These are phyloP conservation scores for Chionomys nivalis DNA, from an alignment of 2,113 vertebrate species.

Conservation along the genomic window DNA sequence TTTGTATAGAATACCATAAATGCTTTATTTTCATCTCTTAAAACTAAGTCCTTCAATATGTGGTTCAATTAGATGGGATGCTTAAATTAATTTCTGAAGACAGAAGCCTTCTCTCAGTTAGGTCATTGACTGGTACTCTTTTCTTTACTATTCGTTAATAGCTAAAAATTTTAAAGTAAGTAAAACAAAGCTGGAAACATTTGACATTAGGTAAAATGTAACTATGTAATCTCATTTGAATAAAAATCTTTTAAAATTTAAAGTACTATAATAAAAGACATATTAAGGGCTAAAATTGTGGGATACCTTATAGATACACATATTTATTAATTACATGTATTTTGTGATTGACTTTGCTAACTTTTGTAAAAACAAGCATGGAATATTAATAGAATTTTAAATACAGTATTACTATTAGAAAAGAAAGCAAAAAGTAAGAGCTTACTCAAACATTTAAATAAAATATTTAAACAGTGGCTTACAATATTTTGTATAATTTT, in stretches of 20 bases:
- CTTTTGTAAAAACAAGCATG: constrained; percentile 2
- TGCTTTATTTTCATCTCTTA: background rate
- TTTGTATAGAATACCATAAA: background rate
- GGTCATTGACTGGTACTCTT: background rate
- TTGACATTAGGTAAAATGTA: background rate
- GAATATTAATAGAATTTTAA: background rate
- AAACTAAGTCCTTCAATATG: background rate
- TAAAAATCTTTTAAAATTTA: background rate
- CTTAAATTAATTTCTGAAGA: background rate
- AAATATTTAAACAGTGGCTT: background rate
- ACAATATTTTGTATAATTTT: background rate
- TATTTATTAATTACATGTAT: background rate
- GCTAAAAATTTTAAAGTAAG: background rate
- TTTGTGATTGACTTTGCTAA: background rate
- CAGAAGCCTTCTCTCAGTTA: background rate
- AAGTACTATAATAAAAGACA: background rate
- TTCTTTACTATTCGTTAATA: background rate
- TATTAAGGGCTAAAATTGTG: background rate
- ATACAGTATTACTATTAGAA: background rate
- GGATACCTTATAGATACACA: background rate
- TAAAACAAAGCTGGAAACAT: background rate
- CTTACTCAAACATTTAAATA: background rate
- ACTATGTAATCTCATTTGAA: background rate
- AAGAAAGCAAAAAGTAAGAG: background rate
- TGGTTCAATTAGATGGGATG: background rate